Evolutionary conservation across 2,113 vertebrate genomes (phyloP), one percentile per base, ranked within the genome.

Genomic region (Lynx canadensis): DNA sequence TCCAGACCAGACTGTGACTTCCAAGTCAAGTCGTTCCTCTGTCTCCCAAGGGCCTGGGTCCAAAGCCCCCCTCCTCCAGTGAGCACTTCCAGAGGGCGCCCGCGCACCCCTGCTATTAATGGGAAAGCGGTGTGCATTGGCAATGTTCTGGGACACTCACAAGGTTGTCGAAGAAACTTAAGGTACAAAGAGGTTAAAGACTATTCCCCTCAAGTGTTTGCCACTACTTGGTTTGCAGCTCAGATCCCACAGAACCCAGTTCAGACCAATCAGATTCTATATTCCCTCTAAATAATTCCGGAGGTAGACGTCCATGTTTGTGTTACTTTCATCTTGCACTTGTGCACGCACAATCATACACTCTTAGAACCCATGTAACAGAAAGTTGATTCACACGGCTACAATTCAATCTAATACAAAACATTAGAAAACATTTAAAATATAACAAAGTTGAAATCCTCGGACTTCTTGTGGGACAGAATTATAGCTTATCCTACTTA

Each of bases 381-480:
- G 74, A 36, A 66, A 57, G 25, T 38, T 33, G 15, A 66, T 55
- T 93, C 29, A 33, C 29, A 48, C 2, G 38, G 31, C 50, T 71
- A 15, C 29, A 36, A 63, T 65, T 84, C 83, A 27, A 65, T 57
- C 50, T 65, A 63, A 93, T 74, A 89, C 15, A 19, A 0, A 65
- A 66, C 4, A 13, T 27, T 36, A 79, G 33, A 82, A 82, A 78
- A 94, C 66, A n/a, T 21, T 96, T 78, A 55, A 79, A 88, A 87
- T 29, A 29, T 23, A 55, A 41, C 16, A 9, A 71, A 55, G 33
- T 13, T 52, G 41, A 45, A 41, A 38, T 71, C 31, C 2, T 80
- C 4, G 14, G 55, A n/a, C 55, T 89, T 45, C 33, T 1, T 23
- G 48, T 7, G 21, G 23, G 41, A 2, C 4, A 73, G 33, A 79